Conservation (phyloP, 2,888 invertebrate species). For the Mystacides longicornis region DNA sequence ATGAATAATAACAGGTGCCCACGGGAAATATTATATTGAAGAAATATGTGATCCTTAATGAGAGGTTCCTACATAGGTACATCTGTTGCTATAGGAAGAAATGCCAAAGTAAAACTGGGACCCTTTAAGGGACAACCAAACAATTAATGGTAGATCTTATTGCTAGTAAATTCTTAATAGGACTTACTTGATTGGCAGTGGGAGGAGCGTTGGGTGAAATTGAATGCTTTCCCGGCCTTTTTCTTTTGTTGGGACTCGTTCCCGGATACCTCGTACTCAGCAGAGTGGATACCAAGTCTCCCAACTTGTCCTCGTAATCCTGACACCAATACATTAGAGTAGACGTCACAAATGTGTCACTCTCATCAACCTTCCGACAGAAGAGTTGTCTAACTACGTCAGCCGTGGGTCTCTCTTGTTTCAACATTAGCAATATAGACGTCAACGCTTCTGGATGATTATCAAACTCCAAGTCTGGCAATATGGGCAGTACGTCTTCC, state of each 20-base stretch:
- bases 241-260: constrained; percentile 85
- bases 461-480: constrained; percentile 68
- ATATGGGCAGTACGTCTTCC: constrained; percentile 75
- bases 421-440: constrained; percentile 81
- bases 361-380: constrained; percentile 61
- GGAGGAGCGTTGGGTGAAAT: constrained; percentile 63
- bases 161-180: constrained; percentile 25
- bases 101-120: not conserved
- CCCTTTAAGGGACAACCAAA: too few relatives aligned
- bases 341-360: constrained; percentile 85
- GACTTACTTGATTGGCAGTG: constrained; percentile 63
- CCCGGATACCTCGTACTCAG: constrained; percentile 78
- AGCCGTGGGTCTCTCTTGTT: constrained; percentile 83
- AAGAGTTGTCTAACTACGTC: constrained; percentile 81
- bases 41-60: too few relatives aligned
- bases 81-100: too few relatives aligned
- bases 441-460: constrained; percentile 91
- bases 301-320: constrained; percentile 82
- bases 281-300: constrained; percentile 70
- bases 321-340: constrained; percentile 92
- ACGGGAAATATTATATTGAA: too few relatives aligned
- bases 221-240: constrained; percentile 70
- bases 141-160: too few relatives aligned
- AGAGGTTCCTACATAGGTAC: too few relatives aligned
- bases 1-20: too few relatives aligned